Percentiles rank a stretch among this genome's conserved stretches.
phyloP scores from a whole-genome alignment of 2,797 vertebrate species.

The Halcyon chelicuti region DNA sequence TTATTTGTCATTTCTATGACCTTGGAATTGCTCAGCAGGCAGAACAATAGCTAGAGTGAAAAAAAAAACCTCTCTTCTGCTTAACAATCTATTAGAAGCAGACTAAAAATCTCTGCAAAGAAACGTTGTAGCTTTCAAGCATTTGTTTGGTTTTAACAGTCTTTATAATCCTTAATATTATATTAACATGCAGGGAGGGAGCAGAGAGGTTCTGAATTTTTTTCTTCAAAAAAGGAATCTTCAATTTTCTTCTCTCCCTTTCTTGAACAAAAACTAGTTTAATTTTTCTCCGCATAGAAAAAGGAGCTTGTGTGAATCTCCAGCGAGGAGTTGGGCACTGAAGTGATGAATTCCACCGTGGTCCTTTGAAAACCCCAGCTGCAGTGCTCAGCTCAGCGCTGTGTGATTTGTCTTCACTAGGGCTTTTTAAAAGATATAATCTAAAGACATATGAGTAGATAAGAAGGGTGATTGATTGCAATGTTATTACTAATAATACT shows the following conservation, averaged over 20 bases:
- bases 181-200: neutral
- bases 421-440: neutral
- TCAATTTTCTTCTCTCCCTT: neutral
- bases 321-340: neutral
- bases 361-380: neutral
- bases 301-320: neutral
- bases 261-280: neutral
- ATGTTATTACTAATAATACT: constrained; percentile 5
- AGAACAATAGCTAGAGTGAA: neutral
- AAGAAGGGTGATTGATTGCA: constrained; percentile 29
- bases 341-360: neutral
- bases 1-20: neutral
- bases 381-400: neutral
- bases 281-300: neutral
- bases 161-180: neutral
- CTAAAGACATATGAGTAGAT: constrained; percentile 13
- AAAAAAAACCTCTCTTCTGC: neutral
- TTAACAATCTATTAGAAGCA: neutral
- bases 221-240: neutral
- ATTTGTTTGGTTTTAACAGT: neutral
- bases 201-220: neutral
- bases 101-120: neutral
- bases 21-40: constrained; percentile 31
- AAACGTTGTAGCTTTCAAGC: neutral
- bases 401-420: neutral